Evolutionary conservation across 2,113 vertebrate species (phyloP), one percentile per base, ranked within the genome.

Genomic region (Perccottus glenii): DNA sequence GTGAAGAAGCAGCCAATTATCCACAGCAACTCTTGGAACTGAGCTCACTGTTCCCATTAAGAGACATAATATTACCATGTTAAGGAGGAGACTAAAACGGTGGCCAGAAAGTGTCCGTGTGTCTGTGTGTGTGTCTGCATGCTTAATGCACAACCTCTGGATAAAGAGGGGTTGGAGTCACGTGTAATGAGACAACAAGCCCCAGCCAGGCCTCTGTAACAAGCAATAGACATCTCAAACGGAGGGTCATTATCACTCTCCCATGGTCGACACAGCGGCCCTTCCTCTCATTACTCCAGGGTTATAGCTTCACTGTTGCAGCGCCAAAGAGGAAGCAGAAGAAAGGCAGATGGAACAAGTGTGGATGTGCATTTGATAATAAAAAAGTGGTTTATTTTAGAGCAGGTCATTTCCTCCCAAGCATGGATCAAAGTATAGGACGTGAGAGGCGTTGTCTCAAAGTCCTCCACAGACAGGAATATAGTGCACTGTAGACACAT

Each of bases 31-130:
- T 94, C 91, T 89, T 93, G 93, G 90, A 92, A 91, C 85, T 73
- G 78, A 90, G 92, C 92, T 90, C 92, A 89, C 89, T 90, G 88
- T 94, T 80, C 82, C 87, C 94, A 95, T 96, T 96, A 96, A 94
- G 91, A 93, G 89, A 94, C 93, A 91, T 94, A 94, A 94, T 95
- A 94, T 94, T 94, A 94, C 92, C 90, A 85, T 92, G 93, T 94
- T 94, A 93, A 93, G 93, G 53, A 92, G 93, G 87, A 92, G 89
- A 90, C 76, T 60, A 79, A 81, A 73, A 73, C 69, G 88, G 87
- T 88, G 90, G 89, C 85, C 84, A 15, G 10, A 40, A 42, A 53
- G 53, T 32, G 65, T 49, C 48, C 42, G 5, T 2, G 10, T 42
- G 56, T 45, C 43, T 58, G 62, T 61, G 33, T 27, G 42, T 9